A percentile compares a stretch with the other conserved stretches of the same genome.
phyloP scores from a whole-genome alignment of 1,140 invertebrate species.

The Drosophila rhopaloa region DNA sequence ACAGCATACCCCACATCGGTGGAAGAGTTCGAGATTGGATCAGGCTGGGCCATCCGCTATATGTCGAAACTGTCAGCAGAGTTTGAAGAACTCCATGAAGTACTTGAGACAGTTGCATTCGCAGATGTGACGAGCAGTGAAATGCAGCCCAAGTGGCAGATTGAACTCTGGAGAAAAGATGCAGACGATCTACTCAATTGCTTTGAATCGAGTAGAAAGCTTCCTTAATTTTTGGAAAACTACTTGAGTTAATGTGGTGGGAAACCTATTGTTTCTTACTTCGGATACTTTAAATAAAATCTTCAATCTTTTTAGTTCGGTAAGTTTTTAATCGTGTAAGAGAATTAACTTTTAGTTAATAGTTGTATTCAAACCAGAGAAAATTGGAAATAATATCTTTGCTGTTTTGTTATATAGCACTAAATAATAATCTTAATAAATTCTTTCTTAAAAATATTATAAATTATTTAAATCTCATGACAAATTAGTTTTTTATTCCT shows the following conservation, averaged over 20 bases:
- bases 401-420: too few relatives aligned
- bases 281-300: neutral
- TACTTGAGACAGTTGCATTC: constrained; percentile 19
- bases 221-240: constrained; percentile 9
- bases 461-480: neutral
- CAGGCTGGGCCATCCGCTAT: constrained; percentile 24
- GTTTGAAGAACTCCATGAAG: constrained; percentile 38
- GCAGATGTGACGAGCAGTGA: constrained; percentile 46
- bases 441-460: neutral
- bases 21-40: constrained; percentile 9
- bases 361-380: too few relatives aligned
- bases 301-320: neutral
- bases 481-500: neutral
- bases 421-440: too few relatives aligned
- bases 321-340: neutral
- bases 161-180: constrained; percentile 25
- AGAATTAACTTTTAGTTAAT: too few relatives aligned
- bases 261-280: neutral
- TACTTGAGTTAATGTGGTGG: neutral
- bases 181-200: constrained; percentile 21
- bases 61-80: constrained; percentile 61
- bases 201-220: constrained; percentile 10
- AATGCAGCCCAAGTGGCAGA: constrained; percentile 43
- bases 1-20: constrained; percentile 40
- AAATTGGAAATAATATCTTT: too few relatives aligned